phyloP scores from a whole-genome alignment of 2,888 invertebrate species.

The Abscondita cerata region DNA sequence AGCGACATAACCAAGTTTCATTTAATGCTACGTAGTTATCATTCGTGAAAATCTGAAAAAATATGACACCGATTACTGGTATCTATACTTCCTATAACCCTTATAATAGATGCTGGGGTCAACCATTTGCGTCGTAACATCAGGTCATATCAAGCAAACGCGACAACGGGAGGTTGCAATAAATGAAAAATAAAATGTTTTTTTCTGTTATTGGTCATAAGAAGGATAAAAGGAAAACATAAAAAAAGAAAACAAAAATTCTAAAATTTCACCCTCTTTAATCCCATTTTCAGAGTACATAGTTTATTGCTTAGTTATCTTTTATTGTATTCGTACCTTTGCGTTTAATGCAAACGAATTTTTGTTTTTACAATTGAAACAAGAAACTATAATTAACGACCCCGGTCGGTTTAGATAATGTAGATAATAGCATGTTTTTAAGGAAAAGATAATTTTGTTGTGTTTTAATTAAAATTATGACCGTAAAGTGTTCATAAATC shows the following conservation, averaged over 20 bases:
- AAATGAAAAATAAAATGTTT: constrained; percentile 45
- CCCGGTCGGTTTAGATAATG: no score
- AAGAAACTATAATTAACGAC: no score
- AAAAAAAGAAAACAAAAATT: constrained; percentile 16
- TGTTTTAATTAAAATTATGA: no score
- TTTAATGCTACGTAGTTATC: constrained; percentile 12
- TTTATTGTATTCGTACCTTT: no score
- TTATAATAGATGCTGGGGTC: constrained; percentile 43
- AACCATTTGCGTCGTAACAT: constrained; percentile 40
- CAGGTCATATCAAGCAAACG: constrained; percentile 41
- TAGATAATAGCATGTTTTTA: no score
- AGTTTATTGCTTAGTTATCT: no score
- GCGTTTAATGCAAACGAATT: no score
- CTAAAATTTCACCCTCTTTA: constrained; percentile 1
- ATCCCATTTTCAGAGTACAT: neutral
- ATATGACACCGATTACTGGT: constrained; percentile 29
- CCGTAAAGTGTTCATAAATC: no score
- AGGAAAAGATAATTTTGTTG: no score
- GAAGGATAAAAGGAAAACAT: constrained; percentile 21
- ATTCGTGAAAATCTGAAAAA: constrained; percentile 24
- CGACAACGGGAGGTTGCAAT: constrained; percentile 41
- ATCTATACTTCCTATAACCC: constrained; percentile 44
- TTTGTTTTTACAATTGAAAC: no score
- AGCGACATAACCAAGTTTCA: constrained; percentile 3
- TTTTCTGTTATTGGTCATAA: constrained; percentile 30